These are phyloP conservation scores for Zaprionus capensis DNA, from an alignment of 1,140 invertebrate species.

Conservation along the genomic window DNA sequence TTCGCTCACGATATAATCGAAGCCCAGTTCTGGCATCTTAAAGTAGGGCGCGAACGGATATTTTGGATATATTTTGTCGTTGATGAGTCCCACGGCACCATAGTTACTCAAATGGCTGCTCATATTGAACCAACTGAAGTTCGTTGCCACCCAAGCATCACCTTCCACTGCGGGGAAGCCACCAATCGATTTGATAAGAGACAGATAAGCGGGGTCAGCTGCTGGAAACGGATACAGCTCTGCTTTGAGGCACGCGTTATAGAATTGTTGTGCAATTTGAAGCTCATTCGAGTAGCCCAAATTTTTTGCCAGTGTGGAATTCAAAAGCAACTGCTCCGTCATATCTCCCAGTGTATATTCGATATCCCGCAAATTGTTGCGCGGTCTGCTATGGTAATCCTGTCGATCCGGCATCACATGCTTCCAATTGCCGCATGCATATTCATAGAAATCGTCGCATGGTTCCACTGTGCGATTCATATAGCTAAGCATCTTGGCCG, in stretches of 20 bases:
- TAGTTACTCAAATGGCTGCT: slow-evolving; percentile 47
- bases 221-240: no score
- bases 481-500: slow-evolving; percentile 82
- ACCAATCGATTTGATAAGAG: no score
- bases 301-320: slow-evolving; percentile 35
- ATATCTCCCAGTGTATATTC: slow-evolving; percentile 55
- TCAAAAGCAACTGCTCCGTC: slow-evolving; percentile 48
- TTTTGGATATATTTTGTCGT: no score
- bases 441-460: slow-evolving; percentile 90
- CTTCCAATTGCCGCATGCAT: slow-evolving; percentile 87
- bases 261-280: no score
- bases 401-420: slow-evolving; percentile 47
- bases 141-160: no score
- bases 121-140: no score
- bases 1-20: no score
- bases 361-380: slow-evolving; percentile 70
- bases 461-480: slow-evolving; percentile 87
- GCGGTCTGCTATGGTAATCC: slow-evolving; percentile 31
- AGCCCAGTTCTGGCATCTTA: no score
- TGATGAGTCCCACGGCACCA: slow-evolving; percentile 30
- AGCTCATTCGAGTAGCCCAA: slow-evolving; percentile 56
- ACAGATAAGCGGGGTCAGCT: no score
- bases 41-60: no score
- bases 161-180: no score
- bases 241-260: no score